Evolutionary conservation across 2,888 invertebrate genomes (phyloP), one percentile per base, ranked within the genome.

Genomic region (Perdita meconis): DNA sequence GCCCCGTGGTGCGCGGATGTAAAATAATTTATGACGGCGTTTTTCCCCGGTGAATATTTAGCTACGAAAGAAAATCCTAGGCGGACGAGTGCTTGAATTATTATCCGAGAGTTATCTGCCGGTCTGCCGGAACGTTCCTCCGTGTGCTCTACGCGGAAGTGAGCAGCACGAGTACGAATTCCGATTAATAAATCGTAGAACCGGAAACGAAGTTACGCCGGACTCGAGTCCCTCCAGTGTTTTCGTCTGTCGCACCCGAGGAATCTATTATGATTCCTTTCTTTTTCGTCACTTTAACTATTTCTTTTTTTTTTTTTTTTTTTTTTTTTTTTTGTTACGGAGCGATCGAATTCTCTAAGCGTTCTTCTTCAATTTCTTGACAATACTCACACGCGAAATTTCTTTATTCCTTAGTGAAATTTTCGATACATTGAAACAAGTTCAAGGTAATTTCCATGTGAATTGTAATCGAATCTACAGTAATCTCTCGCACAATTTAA

Each of bases 31-130:
- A 75, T 24, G 74, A 60, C 65, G 24, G 47, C 65, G 75, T 75
- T 75, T 73, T 73, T 65, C 65, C 75, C 34, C 60, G 24, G 60
- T 12, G 75, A 75, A 73, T 75, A 73, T 65, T 75, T 75, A 75
- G 74, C 60, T 30, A 55, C 47, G 65, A 65, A 73, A 73, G 74
- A 73, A 73, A 73, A 75, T 65, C 65, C 55, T 6, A 40, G 73
- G 47, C 64, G 64, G 53, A 65, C 74, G 44, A 65, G 59, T 47
- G 50, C 40, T 36, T 60, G 75, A 75, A 66, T 75, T 75, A 75
- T 75, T 65, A 56, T 73, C 47, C 73, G 19, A 2, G 60, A 66
- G 55, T 56, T 75, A 73, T 75, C 65, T 65, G 59, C 44, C 22
- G 44, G 59, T 59, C 44, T 64, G 34, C 22, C 16, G 51, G 30